A percentile compares a stretch with the other conserved stretches of the same genome.
These are phyloP conservation scores for Eueremaeus valkanovi DNA, from an alignment of 2,888 invertebrate species.

Conservation along the genomic window DNA sequence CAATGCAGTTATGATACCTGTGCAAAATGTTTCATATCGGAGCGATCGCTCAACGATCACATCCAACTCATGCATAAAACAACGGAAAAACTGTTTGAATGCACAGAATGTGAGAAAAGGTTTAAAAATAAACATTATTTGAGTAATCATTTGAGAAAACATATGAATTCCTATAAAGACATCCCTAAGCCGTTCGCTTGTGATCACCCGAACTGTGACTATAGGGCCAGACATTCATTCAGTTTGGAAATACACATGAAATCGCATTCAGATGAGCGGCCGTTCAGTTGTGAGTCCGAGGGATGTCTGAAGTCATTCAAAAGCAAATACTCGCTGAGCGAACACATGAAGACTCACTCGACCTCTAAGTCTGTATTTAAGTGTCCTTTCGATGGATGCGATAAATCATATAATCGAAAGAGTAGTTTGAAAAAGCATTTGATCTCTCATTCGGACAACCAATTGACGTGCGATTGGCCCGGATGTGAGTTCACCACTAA, in stretches of 20 bases:
- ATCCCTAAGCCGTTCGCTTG: constrained; percentile 10
- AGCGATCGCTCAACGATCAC: too few species aligned
- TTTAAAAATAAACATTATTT: too few species aligned
- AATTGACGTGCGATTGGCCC: background rate
- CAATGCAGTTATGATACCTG: too few species aligned
- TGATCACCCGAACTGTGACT: background rate
- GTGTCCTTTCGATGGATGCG: background rate
- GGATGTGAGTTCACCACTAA: constrained; percentile 11
- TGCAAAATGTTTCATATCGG: too few species aligned
- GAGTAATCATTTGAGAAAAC: too few species aligned
- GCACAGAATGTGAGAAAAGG: too few species aligned
- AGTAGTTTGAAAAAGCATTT: background rate
- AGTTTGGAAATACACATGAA: background rate
- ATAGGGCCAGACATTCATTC: background rate
- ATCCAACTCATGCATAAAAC: too few species aligned
- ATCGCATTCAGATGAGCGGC: background rate
- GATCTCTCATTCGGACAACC: background rate
- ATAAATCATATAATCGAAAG: background rate
- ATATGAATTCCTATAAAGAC: too few species aligned
- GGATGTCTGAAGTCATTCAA: background rate
- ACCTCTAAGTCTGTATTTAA: background rate
- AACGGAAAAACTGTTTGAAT: too few species aligned
- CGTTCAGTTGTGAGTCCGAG: background rate
- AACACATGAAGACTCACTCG: background rate
- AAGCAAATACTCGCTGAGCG: background rate